A percentile compares a stretch with the other conserved stretches of the same genome.
These are phyloP conservation scores for Latrodectus geometricus DNA, from an alignment of 1,140 invertebrate genomes.

Conservation along the genomic window DNA sequence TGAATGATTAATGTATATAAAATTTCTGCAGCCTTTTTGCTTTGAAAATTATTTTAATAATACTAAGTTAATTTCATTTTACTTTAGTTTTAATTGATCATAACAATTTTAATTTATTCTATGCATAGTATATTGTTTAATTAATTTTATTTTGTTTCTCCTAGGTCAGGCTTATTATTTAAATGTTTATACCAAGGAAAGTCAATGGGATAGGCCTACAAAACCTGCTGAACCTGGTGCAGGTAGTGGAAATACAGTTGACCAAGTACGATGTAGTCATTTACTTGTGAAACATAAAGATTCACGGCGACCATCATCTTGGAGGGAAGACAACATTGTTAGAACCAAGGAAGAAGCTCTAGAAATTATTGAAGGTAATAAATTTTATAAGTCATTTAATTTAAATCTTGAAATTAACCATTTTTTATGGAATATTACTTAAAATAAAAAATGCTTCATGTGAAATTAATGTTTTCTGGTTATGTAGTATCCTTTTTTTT, in stretches of 20 bases:
- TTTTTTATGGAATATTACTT: too few species aligned
- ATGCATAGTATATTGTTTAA: neutral
- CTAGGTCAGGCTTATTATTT: conserved; percentile 92
- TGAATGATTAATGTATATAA: too few species aligned
- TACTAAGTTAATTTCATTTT: too few species aligned
- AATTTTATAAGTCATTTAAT: neutral
- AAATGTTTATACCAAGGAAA: conserved; percentile 96
- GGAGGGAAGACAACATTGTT: conserved; percentile 94
- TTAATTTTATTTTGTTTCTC: conserved; percentile 64
- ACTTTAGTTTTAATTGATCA: too few species aligned
- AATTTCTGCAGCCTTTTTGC: too few species aligned
- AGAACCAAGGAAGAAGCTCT: conserved; percentile 94
- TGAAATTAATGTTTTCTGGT: too few species aligned
- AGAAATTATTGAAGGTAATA: conserved; percentile 77
- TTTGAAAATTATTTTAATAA: too few species aligned
- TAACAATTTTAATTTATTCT: neutral
- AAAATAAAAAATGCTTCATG: too few species aligned
- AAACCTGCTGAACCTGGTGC: conserved; percentile 81
- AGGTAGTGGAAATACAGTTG: conserved; percentile 66
- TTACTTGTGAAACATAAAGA: conserved; percentile 95
- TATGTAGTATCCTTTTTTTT: too few species aligned
- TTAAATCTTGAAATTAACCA: too few species aligned
- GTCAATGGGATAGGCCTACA: conserved; percentile 95
- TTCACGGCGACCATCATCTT: conserved; percentile 93
- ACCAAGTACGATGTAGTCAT: conserved; percentile 73